Percentiles rank a stretch among this genome's conserved stretches.
These are phyloP conservation scores for Macrotrachela quadricornifera DNA, from an alignment of 1,140 invertebrate genomes.

Conservation along the genomic window DNA sequence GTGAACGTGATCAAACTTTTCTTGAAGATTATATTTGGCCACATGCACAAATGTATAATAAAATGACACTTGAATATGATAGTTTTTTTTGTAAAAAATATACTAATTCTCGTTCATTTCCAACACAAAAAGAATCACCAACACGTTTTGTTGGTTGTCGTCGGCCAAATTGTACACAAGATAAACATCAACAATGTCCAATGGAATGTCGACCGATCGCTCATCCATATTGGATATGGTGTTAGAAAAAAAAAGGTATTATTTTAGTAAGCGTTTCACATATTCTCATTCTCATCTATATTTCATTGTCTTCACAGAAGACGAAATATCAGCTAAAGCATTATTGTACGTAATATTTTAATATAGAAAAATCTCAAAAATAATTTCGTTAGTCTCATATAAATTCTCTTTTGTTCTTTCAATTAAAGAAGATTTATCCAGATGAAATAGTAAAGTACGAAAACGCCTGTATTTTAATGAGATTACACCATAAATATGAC, in stretches of 20 bases:
- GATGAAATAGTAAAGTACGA: too few relatives aligned
- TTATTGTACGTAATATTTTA: too few relatives aligned
- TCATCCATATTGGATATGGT: background rate
- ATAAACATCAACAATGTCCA: background rate
- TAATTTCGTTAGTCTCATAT: too few relatives aligned
- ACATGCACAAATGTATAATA: background rate
- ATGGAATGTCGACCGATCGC: background rate
- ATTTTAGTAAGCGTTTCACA: too few relatives aligned
- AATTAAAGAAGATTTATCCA: too few relatives aligned
- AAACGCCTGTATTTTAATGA: too few relatives aligned
- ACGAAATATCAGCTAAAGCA: too few relatives aligned
- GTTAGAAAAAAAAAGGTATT: background rate
- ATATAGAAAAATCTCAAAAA: too few relatives aligned
- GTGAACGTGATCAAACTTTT: slow-evolving; percentile 4
- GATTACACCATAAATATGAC: too few relatives aligned
- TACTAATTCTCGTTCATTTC: background rate
- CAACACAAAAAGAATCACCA: background rate
- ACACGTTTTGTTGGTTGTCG: background rate
- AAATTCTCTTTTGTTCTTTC: too few relatives aligned
- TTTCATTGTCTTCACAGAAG: too few relatives aligned
- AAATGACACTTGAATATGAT: background rate
- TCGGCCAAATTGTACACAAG: background rate
- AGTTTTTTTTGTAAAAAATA: slow-evolving; percentile 1
- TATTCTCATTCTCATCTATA: too few relatives aligned
- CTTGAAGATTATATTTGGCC: background rate